phyloP scores from a whole-genome alignment of 2,888 invertebrate species.

The Scelioninae gen. 1 region DNA sequence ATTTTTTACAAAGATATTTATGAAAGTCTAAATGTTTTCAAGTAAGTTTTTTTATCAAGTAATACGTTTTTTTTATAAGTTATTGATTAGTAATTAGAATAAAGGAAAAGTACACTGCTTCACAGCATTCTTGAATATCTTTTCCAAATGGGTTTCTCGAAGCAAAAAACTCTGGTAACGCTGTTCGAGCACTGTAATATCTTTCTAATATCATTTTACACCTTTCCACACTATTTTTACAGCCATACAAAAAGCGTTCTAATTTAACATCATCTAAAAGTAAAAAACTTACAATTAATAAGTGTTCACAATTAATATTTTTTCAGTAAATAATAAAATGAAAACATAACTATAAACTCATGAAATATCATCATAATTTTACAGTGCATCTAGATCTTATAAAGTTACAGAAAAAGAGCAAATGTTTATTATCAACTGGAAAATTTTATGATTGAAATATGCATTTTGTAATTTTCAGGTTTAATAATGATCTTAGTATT shows the following conservation, averaged over 20 bases:
- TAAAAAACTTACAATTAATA: neutral
- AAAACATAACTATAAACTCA: too few species aligned
- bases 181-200: slow-evolving; percentile 82
- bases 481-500: neutral
- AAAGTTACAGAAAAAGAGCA: too few species aligned
- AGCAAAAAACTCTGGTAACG: slow-evolving; percentile 82
- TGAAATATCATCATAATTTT: too few species aligned
- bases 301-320: too few species aligned
- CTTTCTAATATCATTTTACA: slow-evolving; percentile 82
- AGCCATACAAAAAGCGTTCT: slow-evolving; percentile 82
- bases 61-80: too few species aligned
- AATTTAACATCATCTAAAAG: slow-evolving; percentile 80
- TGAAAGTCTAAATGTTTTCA: too few species aligned
- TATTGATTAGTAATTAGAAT: neutral
- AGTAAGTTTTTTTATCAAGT: too few species aligned
- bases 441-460: too few species aligned
- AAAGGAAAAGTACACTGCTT: slow-evolving; percentile 76
- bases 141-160: slow-evolving; percentile 80
- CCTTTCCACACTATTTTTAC: slow-evolving; percentile 83
- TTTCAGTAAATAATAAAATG: too few species aligned
- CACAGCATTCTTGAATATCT: slow-evolving; percentile 80
- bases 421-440: too few species aligned
- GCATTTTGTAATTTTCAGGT: neutral
- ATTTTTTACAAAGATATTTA: too few species aligned
- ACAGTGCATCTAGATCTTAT: too few species aligned